These are phyloP conservation scores for Notechis scutatus DNA, from an alignment of 2,113 vertebrate genomes.

Conservation along the genomic window DNA sequence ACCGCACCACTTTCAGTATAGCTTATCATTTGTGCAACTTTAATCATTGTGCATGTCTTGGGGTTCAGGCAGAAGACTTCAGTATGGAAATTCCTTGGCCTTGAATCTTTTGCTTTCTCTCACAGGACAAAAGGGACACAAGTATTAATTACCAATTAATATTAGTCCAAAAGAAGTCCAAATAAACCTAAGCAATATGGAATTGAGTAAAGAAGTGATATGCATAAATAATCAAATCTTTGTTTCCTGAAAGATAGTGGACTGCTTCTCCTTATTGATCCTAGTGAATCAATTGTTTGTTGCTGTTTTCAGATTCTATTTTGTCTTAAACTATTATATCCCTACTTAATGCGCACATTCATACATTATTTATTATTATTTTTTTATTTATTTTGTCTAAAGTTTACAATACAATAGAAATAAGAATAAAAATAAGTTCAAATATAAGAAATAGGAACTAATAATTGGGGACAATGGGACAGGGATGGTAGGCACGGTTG, in stretches of 20 bases:
- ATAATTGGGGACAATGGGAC: no score
- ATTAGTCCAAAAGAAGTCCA: neutral
- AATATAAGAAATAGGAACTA: no score
- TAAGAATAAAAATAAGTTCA: no score
- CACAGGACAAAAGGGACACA: neutral
- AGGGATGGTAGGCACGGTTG: no score
- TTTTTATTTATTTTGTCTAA: no score
- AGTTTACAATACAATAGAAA: no score
- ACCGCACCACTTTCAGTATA: no score
- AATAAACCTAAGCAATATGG: neutral
- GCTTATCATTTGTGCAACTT: neutral
- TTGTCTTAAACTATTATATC: neutral
- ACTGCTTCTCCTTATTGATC: neutral
- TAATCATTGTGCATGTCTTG: neutral
- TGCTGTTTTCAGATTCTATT: neutral
- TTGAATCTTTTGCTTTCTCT: neutral
- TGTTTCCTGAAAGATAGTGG: neutral
- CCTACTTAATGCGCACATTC: neutral
- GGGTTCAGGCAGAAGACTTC: neutral
- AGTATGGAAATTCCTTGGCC: neutral
- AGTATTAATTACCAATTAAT: neutral
- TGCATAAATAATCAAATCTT: neutral
- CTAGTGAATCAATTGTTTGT: neutral
- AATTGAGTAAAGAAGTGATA: neutral
- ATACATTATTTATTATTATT: neutral